phyloP scores from a whole-genome alignment of 2,113 vertebrate species.

The Petromus typicus region DNA sequence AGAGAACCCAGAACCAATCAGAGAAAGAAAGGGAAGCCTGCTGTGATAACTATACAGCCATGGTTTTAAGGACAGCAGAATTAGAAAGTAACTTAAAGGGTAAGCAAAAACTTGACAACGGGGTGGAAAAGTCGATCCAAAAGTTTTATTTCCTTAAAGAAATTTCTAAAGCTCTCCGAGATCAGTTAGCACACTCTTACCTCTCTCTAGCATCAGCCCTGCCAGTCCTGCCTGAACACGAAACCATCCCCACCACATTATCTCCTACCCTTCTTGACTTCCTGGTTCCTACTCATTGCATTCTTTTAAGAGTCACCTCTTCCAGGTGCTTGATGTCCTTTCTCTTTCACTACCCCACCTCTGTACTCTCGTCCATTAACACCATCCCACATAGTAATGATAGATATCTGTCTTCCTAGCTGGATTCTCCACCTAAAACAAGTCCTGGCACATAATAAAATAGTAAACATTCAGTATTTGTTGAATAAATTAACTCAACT shows the following conservation, averaged over 20 bases:
- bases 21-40: not conserved
- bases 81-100: not conserved
- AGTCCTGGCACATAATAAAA: conserved; percentile 23
- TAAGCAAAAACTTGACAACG: not conserved
- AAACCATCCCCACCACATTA: not conserved
- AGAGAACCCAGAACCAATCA: not conserved
- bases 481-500: not conserved
- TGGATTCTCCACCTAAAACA: conserved; percentile 10
- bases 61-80: not conserved
- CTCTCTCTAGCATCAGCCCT: not conserved
- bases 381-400: not conserved
- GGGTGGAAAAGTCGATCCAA: not conserved
- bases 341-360: not conserved
- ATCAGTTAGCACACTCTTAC: not conserved
- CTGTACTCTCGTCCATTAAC: not conserved
- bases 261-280: not conserved
- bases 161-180: not conserved
- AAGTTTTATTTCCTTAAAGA: not conserved
- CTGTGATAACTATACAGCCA: not conserved
- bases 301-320: not conserved
- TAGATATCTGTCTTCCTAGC: not conserved
- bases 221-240: not conserved
- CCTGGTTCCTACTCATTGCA: not conserved
- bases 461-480: not conserved
- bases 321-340: not conserved